These are phyloP conservation scores for Parauchenoglanis ngamensis DNA, from an alignment of 2,797 vertebrate genomes.

Conservation along the genomic window DNA sequence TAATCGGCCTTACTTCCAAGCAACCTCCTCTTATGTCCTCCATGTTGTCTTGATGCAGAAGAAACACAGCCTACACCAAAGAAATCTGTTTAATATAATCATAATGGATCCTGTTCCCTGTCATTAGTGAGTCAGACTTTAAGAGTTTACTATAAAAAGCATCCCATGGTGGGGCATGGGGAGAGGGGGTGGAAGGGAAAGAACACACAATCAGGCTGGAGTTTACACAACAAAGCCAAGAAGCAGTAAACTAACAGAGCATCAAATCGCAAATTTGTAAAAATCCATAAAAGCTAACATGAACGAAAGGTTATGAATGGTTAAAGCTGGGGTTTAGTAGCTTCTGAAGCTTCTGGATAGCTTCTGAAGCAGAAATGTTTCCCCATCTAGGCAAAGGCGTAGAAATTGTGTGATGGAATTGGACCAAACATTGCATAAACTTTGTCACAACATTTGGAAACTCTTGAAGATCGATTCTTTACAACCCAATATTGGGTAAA, in stretches of 20 bases:
- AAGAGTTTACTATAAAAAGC: constrained; percentile 15
- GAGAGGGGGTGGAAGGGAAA: background rate
- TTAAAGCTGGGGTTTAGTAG: background rate
- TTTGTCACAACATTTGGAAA: background rate
- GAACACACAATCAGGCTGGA: constrained; percentile 1
- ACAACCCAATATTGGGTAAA: background rate
- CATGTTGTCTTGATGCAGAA: background rate
- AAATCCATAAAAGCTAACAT: background rate
- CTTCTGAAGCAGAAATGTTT: background rate
- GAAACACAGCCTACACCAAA: background rate
- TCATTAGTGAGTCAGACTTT: constrained; percentile 19
- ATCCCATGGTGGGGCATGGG: background rate
- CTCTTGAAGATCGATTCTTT: background rate
- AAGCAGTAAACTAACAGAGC: background rate
- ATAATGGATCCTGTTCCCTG: constrained; percentile 6
- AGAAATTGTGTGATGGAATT: background rate
- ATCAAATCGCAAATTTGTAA: background rate
- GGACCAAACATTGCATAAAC: background rate
- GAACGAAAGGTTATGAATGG: background rate
- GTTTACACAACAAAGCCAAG: background rate
- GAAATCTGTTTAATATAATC: constrained; percentile 26
- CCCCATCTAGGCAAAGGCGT: background rate
- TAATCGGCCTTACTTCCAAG: background rate
- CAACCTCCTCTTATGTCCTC: constrained; percentile 21
- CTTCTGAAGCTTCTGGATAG: background rate